Conservation (phyloP, 2,113 vertebrate species). For the Dermatemys mawii region DNA sequence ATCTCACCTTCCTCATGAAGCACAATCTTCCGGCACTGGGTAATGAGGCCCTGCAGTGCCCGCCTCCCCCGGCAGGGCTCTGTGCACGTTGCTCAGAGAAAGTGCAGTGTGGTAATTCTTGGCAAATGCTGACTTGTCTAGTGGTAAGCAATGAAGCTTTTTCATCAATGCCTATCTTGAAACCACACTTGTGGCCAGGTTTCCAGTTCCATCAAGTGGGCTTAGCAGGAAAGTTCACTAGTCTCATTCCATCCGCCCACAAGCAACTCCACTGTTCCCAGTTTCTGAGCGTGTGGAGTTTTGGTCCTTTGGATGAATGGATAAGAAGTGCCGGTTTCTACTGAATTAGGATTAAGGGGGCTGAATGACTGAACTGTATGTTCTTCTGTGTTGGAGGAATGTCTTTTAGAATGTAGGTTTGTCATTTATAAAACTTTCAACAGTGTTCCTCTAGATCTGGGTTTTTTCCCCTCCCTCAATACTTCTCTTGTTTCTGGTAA, state of each 20-base stretch:
- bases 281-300: conserved; percentile 62
- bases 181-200: not conserved
- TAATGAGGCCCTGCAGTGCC: not conserved
- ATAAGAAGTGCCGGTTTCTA: conserved; percentile 50
- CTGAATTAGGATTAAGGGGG: conserved; percentile 27
- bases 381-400: conserved; percentile 58
- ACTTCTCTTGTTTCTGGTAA: conserved; percentile 28
- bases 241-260: conserved; percentile 35
- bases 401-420: conserved; percentile 70
- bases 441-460: conserved; percentile 36
- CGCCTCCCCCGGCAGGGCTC: not conserved
- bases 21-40: not conserved
- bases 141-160: not conserved
- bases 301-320: conserved; percentile 61
- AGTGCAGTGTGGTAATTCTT: not conserved
- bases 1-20: not conserved
- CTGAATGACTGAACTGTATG: conserved; percentile 68
- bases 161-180: not conserved
- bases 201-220: not conserved
- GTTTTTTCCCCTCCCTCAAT: conserved; percentile 20
- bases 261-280: not conserved
- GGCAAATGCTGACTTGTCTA: not conserved
- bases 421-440: conserved; percentile 61
- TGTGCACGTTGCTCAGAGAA: not conserved
- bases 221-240: conserved; percentile 42